Conservation (phyloP, 2,888 invertebrate species). For the Thysanoteuthis rhombus region DNA sequence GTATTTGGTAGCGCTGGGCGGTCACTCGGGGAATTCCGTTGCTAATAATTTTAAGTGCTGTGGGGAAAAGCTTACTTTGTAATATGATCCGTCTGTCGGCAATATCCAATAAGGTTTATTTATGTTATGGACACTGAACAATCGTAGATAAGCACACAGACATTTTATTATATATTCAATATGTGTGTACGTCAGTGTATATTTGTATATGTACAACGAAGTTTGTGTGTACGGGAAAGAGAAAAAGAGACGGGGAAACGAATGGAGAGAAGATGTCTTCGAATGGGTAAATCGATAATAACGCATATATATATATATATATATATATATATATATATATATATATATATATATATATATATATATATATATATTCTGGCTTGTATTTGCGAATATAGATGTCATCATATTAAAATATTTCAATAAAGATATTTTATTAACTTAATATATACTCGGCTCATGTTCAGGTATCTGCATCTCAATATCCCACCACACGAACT, state of each 20-base stretch:
- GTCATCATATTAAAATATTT: neutral
- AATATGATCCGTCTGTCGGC: neutral
- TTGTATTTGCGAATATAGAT: neutral
- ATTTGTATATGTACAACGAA: too few relatives aligned
- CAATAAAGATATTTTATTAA: neutral
- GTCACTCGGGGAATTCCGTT: neutral
- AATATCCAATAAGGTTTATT: neutral
- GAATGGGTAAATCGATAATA: neutral
- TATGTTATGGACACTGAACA: neutral
- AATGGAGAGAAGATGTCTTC: neutral
- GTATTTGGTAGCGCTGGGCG: neutral
- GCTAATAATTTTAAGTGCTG: constrained; percentile 12
- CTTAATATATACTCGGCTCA: neutral
- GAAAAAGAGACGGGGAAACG: too few relatives aligned
- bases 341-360: neutral
- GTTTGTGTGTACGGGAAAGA: neutral
- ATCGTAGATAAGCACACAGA: neutral
- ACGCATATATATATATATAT: neutral
- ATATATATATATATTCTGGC: neutral
- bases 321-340: neutral
- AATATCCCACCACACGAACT: neutral
- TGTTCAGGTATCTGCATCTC: neutral
- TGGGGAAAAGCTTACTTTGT: neutral
- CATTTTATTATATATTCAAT: neutral
- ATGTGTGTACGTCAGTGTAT: too few relatives aligned